phyloP scores from a whole-genome alignment of 2,113 vertebrate species.

The Excalfactoria chinensis region DNA sequence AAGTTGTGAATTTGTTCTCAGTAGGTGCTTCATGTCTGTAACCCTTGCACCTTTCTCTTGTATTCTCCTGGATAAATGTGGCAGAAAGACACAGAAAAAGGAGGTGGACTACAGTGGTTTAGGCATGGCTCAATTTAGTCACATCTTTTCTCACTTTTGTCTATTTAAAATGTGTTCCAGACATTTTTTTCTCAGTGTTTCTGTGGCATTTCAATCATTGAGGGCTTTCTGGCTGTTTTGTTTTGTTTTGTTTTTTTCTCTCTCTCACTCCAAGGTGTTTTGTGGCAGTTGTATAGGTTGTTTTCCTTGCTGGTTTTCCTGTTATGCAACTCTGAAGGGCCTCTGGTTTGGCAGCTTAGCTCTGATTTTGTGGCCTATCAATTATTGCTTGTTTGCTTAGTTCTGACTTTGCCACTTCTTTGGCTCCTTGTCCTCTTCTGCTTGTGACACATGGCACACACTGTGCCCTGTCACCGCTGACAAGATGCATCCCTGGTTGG shows the following conservation, averaged over 20 bases:
- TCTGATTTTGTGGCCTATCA: slow-evolving; percentile 48
- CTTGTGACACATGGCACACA: rapidly evolving
- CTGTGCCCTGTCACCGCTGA: neutral
- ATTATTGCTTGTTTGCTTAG: slow-evolving; percentile 40
- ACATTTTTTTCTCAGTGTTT: slow-evolving; percentile 62
- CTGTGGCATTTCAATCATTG: slow-evolving; percentile 54
- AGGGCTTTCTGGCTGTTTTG: slow-evolving; percentile 18
- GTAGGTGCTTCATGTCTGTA: neutral
- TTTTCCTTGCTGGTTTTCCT: slow-evolving; percentile 69
- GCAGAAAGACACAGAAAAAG: neutral
- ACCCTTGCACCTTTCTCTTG: neutral
- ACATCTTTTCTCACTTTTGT: neutral
- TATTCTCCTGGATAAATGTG: neutral
- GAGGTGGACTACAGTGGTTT: neutral
- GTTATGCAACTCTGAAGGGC: slow-evolving; percentile 48
- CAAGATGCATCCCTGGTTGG: neutral
- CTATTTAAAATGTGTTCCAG: neutral
- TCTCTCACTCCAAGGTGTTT: slow-evolving; percentile 43
- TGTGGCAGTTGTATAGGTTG: slow-evolving; percentile 27
- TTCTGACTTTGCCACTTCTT: slow-evolving; percentile 38
- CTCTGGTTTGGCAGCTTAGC: slow-evolving; percentile 60
- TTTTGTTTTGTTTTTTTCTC: neutral
- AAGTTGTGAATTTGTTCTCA: neutral
- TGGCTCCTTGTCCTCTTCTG: neutral
- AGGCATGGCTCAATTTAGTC: neutral